A percentile compares a stretch with the other conserved stretches of the same genome.
phyloP scores from a whole-genome alignment of 2,797 vertebrate species.

The Myotis vivesi region DNA sequence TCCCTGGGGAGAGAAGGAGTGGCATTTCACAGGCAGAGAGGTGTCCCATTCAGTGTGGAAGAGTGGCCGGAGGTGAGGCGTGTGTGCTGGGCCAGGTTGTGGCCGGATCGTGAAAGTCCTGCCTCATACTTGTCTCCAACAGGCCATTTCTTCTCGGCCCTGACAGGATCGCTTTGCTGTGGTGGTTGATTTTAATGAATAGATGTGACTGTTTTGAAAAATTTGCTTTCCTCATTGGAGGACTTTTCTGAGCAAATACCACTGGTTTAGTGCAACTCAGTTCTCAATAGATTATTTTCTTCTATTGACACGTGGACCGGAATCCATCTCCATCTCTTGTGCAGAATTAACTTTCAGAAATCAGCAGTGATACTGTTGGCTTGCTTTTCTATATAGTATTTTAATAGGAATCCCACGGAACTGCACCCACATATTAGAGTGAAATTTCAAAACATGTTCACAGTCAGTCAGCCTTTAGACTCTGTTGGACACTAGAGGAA shows the following conservation, averaged over 20 bases:
- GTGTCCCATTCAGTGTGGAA: background rate
- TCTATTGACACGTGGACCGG: background rate
- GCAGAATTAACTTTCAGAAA: background rate
- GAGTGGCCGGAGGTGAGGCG: no score
- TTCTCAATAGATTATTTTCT: background rate
- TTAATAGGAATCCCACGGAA: background rate
- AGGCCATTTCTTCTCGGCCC: background rate
- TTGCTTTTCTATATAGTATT: background rate
- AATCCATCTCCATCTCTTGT: rapidly evolving
- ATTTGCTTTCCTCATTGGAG: background rate
- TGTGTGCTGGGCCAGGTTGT: background rate
- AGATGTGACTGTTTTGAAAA: background rate
- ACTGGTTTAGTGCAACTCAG: background rate
- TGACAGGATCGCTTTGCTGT: background rate
- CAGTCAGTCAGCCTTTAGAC: background rate
- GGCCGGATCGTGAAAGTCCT: background rate
- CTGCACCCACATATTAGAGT: background rate
- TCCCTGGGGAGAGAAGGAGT: background rate
- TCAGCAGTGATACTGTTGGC: rapidly evolving
- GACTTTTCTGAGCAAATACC: background rate
- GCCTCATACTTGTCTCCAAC: no score
- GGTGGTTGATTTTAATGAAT: background rate
- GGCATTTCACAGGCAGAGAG: background rate
- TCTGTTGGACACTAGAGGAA: background rate
- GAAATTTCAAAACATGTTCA: background rate